Base-by-base conservation (phyloP, 2,888 invertebrate genomes). In the Cataglyphis albicans region DNA sequence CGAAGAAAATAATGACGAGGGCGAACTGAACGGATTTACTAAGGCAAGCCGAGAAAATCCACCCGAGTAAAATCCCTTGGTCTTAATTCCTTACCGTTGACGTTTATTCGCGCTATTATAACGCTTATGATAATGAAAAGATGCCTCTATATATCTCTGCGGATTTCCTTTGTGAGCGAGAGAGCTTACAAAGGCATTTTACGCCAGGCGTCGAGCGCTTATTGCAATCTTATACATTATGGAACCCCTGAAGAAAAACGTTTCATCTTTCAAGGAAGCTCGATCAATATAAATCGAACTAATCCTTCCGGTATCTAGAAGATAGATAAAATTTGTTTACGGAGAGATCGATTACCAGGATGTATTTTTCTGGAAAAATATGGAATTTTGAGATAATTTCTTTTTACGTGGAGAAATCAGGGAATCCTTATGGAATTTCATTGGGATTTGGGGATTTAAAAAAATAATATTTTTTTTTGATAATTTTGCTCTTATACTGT, bases 111-210 rank as follows among this genome's bases (percentile, higher is more conserved):
- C 63, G 59, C 63, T 55, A 73, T 83, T 83, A 85, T 57, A 57
- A 48, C 63, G 87, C 83, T 87, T 87, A 87, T 82, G 86, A 82
- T 87, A 86, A 87, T 55, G 88, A 82, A 82, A 61, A 82, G 65
- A 48, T 25, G 81, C 74, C 68, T 75, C 70, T 76, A 83, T 76
- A 83, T 80, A 78, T 81, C 81, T 59, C 73, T 38, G 70, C 41
- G 64, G 57, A 81, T 81, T 82, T 64, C 57, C 52, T 85, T 84
- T 55, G 72, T 29, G 73, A 29, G 18, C 41, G 48, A 21, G 57
- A 64, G 68, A 57, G 52, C 74, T 81, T 76, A 63, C 41, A n/a
- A 32, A 32, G 15, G 63, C 63, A 12, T 63, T 81, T 74, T 21
- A 38, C n/a, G 38, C 38, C 7, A 35, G 48, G n/a, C 63, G 76